Conservation (phyloP, 2,113 vertebrate species). For the Crotophaga sulcirostris region DNA sequence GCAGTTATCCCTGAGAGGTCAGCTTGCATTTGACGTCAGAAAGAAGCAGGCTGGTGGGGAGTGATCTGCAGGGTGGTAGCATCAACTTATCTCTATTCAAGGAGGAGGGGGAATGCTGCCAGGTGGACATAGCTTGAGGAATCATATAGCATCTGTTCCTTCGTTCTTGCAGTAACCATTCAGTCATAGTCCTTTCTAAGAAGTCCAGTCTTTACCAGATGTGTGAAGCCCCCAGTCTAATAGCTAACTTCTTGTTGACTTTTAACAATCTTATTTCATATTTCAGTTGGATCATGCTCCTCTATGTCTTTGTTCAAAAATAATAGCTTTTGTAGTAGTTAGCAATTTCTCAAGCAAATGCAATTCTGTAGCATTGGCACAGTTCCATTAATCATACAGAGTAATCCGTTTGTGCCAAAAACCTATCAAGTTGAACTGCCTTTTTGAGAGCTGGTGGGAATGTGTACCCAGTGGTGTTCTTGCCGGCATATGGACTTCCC, state of each 20-base stretch:
- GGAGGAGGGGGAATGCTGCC: not conserved
- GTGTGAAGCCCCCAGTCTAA: not conserved
- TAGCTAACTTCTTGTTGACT: slow-evolving; percentile 9
- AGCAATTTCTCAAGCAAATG: slow-evolving; percentile 47
- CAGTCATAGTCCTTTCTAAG: not conserved
- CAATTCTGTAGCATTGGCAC: slow-evolving; percentile 25
- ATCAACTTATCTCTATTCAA: not conserved
- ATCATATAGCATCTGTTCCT: slow-evolving; percentile 32
- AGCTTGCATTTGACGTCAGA: slow-evolving; percentile 27
- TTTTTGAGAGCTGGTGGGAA: slow-evolving; percentile 64
- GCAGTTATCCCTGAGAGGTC: not conserved
- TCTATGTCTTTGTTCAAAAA: slow-evolving; percentile 42
- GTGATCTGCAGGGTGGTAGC: not conserved
- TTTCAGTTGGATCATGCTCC: not conserved
- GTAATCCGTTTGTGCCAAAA: slow-evolving; percentile 57
- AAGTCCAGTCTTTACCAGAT: not conserved
- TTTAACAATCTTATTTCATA: not conserved
- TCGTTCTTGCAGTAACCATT: not conserved
- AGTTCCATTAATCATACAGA: slow-evolving; percentile 61
- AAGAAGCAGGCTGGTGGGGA: not conserved
- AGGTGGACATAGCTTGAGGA: slow-evolving; percentile 27
- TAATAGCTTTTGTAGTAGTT: slow-evolving; percentile 55
- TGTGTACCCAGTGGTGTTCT: slow-evolving; percentile 63
- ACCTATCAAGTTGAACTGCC: slow-evolving; percentile 66
- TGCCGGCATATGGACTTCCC: slow-evolving; percentile 60